Evolutionary conservation across 2,888 invertebrate genomes (phyloP), one percentile per base, ranked within the genome.

Genomic region (Hemistola chrysoprasaria): DNA sequence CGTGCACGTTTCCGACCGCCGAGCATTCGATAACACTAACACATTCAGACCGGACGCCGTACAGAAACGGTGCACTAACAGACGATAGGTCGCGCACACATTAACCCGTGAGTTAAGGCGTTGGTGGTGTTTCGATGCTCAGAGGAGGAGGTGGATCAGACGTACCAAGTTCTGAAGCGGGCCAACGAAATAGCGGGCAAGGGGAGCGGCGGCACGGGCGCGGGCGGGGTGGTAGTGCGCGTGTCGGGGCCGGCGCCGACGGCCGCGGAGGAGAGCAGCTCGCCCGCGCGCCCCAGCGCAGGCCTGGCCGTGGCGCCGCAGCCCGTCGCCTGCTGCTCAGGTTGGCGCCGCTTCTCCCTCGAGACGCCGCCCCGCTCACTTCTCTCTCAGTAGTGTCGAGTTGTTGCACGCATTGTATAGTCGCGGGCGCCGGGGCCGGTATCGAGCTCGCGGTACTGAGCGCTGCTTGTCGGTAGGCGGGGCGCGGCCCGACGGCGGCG

Each of bases 91-190:
- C 47, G 48, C 48, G 50, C 47, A 46, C 50, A 53, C 57, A 56
- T 51, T 44, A 40, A 38, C 34, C 28, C 28, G 28, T 8, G 53
- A 51, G 50, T 47, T 51, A 56, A 47, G 47, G 37, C 40, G 42
- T 66, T 56, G 56, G 64, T 71, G 68, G 86, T 82, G 81, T 73
- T 75, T 80, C 81, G 80, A 71, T 86, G 79, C 86, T 83, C 79
- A 85, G 84, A 87, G 89, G 91, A 90, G 82, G 94, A 96, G 91
- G 93, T 96, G 91, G 97, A 97, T 92, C 94, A 94, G 90, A 96
- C 95, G 86, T 97, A 97, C 91, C 96, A 96, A 91, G 96, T 97
- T 82, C 92, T 97, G 91, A 97, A 97, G 92, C 95, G 97, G 85
- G 97, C 97, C 75, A 96, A 95, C 78, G 96, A 97, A 92, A 95